Evolutionary conservation across 2,797 vertebrate genomes (phyloP), one percentile per base, ranked within the genome.

Genomic region (Sebastes diaconus): DNA sequence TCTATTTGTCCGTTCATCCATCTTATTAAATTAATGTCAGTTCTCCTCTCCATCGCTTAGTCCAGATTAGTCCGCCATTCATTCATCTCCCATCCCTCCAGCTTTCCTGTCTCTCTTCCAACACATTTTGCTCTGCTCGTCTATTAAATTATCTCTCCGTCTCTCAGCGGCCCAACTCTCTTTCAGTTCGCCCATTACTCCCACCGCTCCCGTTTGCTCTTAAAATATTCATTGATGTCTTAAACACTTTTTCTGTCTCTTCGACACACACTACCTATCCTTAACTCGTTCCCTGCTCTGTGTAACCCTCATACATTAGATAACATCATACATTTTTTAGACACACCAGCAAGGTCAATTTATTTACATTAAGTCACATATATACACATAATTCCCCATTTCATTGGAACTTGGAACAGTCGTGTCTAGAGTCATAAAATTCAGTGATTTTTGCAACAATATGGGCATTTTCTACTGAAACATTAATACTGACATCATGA

Each of bases 171-270:
- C 74, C 71, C 78, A 63, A 77, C 84, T 89, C 88, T 73, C 87
- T 86, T 75, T 90, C 81, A 65, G 78, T 81, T 82, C 87, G 71
- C 54, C 84, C 80, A 65, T 88, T 72, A 72, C 85, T 91, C 84
- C 87, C 88, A 73, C 84, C 68, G 89, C 85, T 90, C 86, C 81
- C 27, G 46, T 72, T 88, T 78, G 18, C 83, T 88, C 87, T 88
- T 93, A 87, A 94, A 93, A 93, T 93, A 94, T 94, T 93, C 83
- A 94, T 92, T 90, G 87, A 91, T 77, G 87, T 88, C 92, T 92
- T 91, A 88, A 93, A 90, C 86, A 89, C 88, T 85, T 92, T 88
- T 89, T 85, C 82, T 79, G 71, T 84, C 77, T 78, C 79, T 86
- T 77, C 64, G 71, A 81, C 79, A 87, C 87, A 84, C 74, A 84